Conservation (phyloP, 2,113 vertebrate genomes). For the Hemichromis elongatus region DNA sequence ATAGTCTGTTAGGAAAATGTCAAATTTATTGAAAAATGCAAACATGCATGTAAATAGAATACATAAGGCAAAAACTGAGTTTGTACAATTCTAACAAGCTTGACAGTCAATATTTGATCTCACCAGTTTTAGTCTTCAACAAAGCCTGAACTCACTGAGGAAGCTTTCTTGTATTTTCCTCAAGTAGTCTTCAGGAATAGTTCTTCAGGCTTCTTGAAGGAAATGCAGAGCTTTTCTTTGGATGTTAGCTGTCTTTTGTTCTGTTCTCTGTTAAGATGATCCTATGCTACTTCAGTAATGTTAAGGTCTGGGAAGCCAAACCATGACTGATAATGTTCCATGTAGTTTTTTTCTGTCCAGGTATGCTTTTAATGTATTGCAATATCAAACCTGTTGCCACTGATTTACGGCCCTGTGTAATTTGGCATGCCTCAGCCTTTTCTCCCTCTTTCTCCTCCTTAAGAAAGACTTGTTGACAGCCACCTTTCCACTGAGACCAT, state of each 20-base stretch:
- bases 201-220: background rate
- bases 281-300: background rate
- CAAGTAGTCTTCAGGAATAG: background rate
- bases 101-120: background rate
- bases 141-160: background rate
- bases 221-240: background rate
- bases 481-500: background rate
- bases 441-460: background rate
- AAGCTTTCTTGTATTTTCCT: background rate
- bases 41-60: background rate
- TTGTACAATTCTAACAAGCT: background rate
- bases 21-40: background rate
- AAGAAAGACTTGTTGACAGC: background rate
- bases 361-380: background rate
- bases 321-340: fast-evolving
- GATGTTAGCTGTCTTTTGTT: background rate
- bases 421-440: background rate
- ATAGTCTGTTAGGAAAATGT: background rate
- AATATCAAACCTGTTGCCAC: background rate
- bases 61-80: background rate
- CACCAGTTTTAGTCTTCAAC: background rate
- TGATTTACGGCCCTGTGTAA: background rate
- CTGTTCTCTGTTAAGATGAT: background rate
- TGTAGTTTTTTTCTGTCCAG: background rate
- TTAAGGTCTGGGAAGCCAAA: background rate